Conservation (phyloP, 2,888 invertebrate species). For the Buathra laborator region DNA sequence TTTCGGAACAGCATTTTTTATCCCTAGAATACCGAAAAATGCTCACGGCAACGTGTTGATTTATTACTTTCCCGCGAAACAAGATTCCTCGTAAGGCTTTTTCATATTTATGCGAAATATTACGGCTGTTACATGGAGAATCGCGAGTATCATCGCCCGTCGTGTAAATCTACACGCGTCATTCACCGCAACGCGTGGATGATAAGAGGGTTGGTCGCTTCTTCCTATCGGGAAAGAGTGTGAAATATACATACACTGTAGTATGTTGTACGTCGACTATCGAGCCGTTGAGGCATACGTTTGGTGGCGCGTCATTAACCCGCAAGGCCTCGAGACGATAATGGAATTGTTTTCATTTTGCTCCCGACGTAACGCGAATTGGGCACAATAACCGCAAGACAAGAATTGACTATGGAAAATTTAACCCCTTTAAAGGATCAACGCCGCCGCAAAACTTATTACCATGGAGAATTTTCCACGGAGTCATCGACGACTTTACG, state of each 20-base stretch:
- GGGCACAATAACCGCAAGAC: not conserved
- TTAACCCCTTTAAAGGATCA: not conserved
- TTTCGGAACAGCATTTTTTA: too few species aligned
- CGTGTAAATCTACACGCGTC: slow-evolving; percentile 57
- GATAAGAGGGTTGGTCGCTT: slow-evolving; percentile 51
- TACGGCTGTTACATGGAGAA: not conserved
- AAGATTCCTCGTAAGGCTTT: not conserved
- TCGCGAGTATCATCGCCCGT: slow-evolving; percentile 16
- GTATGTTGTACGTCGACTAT: not conserved
- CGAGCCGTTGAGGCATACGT: slow-evolving; percentile 4
- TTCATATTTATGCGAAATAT: not conserved
- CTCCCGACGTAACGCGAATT: not conserved
- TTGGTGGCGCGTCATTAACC: slow-evolving; percentile 10
- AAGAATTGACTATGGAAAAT: not conserved
- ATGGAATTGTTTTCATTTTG: slow-evolving; percentile 5
- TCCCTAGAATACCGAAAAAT: too few species aligned
- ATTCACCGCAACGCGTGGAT: slow-evolving; percentile 57
- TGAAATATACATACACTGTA: not conserved
- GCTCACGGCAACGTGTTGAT: too few species aligned
- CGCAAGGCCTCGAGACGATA: not conserved
- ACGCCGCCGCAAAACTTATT: not conserved
- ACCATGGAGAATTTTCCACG: too few species aligned
- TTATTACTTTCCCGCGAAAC: too few species aligned
- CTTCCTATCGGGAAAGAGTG: slow-evolving; percentile 23
- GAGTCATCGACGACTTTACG: too few species aligned